phyloP scores from a whole-genome alignment of 2,888 invertebrate species.

The Caenorhabditis doughertyi region DNA sequence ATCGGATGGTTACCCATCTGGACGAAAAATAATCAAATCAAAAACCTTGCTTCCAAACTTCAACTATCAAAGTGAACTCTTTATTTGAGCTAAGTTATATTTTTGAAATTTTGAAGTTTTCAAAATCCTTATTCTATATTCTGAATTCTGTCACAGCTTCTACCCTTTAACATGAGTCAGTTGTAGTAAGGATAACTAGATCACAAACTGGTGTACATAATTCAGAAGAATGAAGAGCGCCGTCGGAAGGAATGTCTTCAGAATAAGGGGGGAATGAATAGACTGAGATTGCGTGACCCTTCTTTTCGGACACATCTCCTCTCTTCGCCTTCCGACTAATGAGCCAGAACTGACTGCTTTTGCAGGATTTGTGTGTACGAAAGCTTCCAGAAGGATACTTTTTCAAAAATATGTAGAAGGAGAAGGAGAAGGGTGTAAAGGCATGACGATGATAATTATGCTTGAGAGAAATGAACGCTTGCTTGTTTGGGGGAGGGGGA shows the following conservation, averaged over 20 bases:
- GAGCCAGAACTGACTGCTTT: conserved; percentile 59
- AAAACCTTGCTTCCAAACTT: too few relatives aligned
- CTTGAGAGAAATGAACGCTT: conserved; percentile 15
- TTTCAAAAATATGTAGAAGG: neutral
- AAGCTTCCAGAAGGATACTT: conserved; percentile 40
- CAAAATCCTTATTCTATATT: too few relatives aligned
- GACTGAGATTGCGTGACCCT: conserved; percentile 64
- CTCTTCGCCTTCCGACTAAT: conserved; percentile 54
- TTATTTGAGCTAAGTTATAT: too few relatives aligned
- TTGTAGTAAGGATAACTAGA: conserved; percentile 39
- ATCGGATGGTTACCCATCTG: too few relatives aligned
- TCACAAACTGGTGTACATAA: conserved; percentile 55
- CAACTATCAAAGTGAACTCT: too few relatives aligned
- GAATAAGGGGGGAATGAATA: conserved; percentile 46
- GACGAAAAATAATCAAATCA: too few relatives aligned
- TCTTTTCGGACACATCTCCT: conserved; percentile 42
- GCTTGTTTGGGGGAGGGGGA: conserved; percentile 2
- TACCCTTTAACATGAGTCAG: neutral
- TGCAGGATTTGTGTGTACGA: conserved; percentile 50
- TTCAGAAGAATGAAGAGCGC: conserved; percentile 57
- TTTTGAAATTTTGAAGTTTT: too few relatives aligned
- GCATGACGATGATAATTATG: conserved; percentile 46
- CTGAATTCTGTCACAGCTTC: too few relatives aligned
- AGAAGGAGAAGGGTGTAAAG: conserved; percentile 23
- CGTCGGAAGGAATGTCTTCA: conserved; percentile 44